A percentile compares a stretch with the other conserved stretches of the same genome.
These are phyloP conservation scores for Myxocyprinus asiaticus DNA, from an alignment of 2,113 vertebrate genomes.

Conservation along the genomic window DNA sequence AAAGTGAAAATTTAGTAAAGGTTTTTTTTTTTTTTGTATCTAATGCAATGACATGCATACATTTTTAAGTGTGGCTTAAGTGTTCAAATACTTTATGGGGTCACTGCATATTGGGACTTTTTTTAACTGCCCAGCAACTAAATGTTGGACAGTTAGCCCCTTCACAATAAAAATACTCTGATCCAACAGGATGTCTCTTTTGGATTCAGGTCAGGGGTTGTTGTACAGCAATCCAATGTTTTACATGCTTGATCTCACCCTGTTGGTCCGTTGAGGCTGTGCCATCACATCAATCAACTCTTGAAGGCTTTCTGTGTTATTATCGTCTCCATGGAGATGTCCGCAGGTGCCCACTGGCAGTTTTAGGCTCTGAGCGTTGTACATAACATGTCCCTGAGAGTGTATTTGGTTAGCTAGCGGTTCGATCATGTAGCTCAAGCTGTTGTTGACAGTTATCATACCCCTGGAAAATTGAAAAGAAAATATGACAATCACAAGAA, in stretches of 20 bases:
- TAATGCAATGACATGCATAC: too few relatives aligned
- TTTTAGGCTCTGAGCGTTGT: constrained; percentile 80
- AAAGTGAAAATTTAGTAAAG: too few relatives aligned
- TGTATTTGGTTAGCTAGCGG: constrained; percentile 71
- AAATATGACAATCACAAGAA: background rate
- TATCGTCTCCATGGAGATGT: constrained; percentile 60
- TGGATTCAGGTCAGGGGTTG: too few relatives aligned
- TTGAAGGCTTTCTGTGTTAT: constrained; percentile 56
- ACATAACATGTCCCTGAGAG: constrained; percentile 79
- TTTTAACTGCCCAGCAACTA: too few relatives aligned
- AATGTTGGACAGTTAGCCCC: too few relatives aligned
- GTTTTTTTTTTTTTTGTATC: too few relatives aligned
- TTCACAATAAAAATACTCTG: too few relatives aligned
- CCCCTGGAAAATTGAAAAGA: constrained; percentile 78
- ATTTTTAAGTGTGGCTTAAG: too few relatives aligned
- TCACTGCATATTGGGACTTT: too few relatives aligned
- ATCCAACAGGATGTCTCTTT: too few relatives aligned
- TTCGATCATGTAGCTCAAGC: constrained; percentile 88
- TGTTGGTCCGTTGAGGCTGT: constrained; percentile 60
- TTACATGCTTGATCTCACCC: constrained; percentile 69
- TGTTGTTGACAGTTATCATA: constrained; percentile 82
- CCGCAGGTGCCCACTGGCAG: constrained; percentile 77
- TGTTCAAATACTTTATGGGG: too few relatives aligned
- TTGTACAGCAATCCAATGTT: too few relatives aligned
- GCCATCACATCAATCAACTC: constrained; percentile 72